Evolutionary conservation across 1,140 invertebrate species (phyloP), one percentile per base, ranked within the genome.

Genomic region (Drosophila bifasciata): DNA sequence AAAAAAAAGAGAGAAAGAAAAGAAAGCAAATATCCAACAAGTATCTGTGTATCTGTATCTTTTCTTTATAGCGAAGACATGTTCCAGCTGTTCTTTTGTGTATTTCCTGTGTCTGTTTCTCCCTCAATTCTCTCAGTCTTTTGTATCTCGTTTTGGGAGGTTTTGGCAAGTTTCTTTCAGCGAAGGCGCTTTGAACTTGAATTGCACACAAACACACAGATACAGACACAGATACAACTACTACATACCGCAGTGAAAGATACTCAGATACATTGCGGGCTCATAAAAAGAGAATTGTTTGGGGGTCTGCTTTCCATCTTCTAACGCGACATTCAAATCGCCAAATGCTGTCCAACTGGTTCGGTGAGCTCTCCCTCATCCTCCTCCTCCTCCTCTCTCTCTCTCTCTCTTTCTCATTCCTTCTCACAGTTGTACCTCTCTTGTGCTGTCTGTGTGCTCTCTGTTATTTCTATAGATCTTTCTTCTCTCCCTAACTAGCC

Each of bases 171-270:
- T 52, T 50, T 41, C 32, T 43, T 43, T 69, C 50, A 41, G 51
- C 19, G 19, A 71, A 63, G 67, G 48, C 59, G 40, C 59, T 44
- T 25, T 79, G 76, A 79, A 79, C 77, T 79, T 79, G 71, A 80
- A 79, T 79, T 79, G 50, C 60, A 43, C 17, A 36, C 43, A 48
- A 7, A 25, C 8, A 25, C 25, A 28, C 52, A 75, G 39, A 11
- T 41, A 44, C 32, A 58, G 19, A 45, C 49, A 61, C 16, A 58
- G 2, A 23, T 41, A 44, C 25, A 61, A 15, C 13, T 39, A 45
- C 9, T 39, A 45, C 9, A 40, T 23, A 17, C n/a, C 11, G 44
- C 21, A 36, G 11, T 36, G 32, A 48, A 48, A 71, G 28, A 55
- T 71, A 25, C 46, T 46, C 39, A 56, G 25, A 66, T 62, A 62